Evolutionary conservation across 2,113 vertebrate genomes (phyloP).

Genomic region (Quiscalus mexicanus): DNA sequence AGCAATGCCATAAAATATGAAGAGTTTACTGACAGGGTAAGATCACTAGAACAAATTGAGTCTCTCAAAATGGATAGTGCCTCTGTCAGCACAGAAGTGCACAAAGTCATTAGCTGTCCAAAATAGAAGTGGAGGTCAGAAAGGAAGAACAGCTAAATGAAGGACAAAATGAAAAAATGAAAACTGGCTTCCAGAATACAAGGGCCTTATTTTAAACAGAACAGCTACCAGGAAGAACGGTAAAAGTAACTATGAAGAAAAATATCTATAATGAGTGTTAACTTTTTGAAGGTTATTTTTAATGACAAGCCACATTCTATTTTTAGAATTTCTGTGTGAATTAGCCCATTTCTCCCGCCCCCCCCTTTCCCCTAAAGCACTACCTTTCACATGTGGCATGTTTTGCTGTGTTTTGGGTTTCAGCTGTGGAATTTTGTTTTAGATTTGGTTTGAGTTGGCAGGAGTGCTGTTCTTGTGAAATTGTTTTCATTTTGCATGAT

Average conservation of each 20-base stretch:
- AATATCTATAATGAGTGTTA: background rate
- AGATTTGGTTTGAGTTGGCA: background rate
- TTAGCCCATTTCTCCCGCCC: background rate
- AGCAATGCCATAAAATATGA: background rate
- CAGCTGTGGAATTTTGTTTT: background rate
- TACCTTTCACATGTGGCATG: background rate
- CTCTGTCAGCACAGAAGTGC: background rate
- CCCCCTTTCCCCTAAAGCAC: background rate
- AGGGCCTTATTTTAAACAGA: background rate
- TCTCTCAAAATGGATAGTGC: background rate
- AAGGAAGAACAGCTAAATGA: background rate
- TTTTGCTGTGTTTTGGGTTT: background rate
- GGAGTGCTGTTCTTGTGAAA: background rate
- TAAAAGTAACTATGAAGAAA: background rate
- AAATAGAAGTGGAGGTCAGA: background rate
- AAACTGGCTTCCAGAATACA: background rate
- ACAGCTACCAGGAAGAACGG: background rate
- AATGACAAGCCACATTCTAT: background rate
- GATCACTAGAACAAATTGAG: background rate
- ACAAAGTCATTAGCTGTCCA: background rate
- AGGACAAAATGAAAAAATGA: background rate
- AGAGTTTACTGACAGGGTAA: background rate
- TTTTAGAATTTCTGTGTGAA: background rate
- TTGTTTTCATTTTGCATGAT: background rate
- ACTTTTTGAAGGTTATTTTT: background rate